Percentiles rank a stretch among this genome's conserved stretches.
These are phyloP conservation scores for Aphrophora alni DNA, from an alignment of 2,888 invertebrate genomes.

Conservation along the genomic window DNA sequence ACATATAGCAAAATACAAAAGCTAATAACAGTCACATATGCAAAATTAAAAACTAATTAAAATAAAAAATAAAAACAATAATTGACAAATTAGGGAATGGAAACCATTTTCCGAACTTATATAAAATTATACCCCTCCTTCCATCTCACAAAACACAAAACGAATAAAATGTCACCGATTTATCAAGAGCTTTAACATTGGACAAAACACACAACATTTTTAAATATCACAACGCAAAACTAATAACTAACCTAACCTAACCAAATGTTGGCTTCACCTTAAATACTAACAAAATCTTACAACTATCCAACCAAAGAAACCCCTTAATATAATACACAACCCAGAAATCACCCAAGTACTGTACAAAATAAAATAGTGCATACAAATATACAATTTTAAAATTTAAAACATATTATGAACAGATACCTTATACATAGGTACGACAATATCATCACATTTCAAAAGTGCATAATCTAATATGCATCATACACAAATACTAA, in stretches of 20 bases:
- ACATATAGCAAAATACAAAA: not conserved
- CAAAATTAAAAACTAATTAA: not conserved
- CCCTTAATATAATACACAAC: not conserved
- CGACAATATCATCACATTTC: not conserved
- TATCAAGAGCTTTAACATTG: not conserved
- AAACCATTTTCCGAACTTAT: slow-evolving; percentile 2
- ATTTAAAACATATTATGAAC: not conserved
- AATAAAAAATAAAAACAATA: not conserved
- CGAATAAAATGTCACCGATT: not conserved
- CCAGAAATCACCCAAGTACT: not conserved
- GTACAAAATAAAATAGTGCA: not conserved
- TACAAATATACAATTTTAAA: not conserved
- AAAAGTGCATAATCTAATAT: not conserved
- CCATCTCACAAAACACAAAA: not conserved
- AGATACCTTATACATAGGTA: not conserved
- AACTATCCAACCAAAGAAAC: not conserved
- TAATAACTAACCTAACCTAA: not conserved
- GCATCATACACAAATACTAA: not conserved
- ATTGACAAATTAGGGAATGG: slow-evolving; percentile 4
- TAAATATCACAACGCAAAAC: not conserved
- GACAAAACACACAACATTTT: not conserved
- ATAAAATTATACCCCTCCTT: not conserved
- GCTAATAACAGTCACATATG: not conserved
- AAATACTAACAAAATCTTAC: not conserved
- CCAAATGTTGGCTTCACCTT: not conserved